A percentile compares a stretch with the other conserved stretches of the same genome.
Conservation (phyloP, 2,888 invertebrate genomes). For the Lydus trimaculatus region DNA sequence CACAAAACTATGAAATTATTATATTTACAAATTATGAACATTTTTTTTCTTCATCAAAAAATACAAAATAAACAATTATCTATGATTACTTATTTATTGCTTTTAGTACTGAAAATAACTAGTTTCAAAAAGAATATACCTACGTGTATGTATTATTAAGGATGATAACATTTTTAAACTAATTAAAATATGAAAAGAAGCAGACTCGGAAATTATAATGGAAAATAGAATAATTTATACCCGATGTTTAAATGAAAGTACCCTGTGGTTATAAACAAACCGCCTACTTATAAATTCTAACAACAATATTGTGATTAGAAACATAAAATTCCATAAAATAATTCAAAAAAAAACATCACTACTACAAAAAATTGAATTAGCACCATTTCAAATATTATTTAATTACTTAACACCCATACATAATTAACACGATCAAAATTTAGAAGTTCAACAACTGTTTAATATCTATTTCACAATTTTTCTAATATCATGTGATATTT, state of each 20-base stretch:
- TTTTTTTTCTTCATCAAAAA: too few species aligned
- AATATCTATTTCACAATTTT: slow-evolving; percentile 20
- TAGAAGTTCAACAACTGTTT: not conserved
- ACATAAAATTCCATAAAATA: too few species aligned
- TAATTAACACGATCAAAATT: not conserved
- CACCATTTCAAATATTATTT: too few species aligned
- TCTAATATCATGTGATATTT: slow-evolving; percentile 28
- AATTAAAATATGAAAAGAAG: not conserved
- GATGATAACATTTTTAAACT: not conserved
- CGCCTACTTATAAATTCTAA: not conserved
- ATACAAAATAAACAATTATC: too few species aligned
- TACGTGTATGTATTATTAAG: not conserved
- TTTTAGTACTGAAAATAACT: too few species aligned
- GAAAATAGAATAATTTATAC: not conserved
- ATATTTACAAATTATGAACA: too few species aligned
- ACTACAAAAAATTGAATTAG: too few species aligned
- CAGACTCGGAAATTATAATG: not conserved
- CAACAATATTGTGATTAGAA: not conserved
- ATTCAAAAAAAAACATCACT: too few species aligned
- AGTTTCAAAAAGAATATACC: too few species aligned
- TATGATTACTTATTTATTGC: too few species aligned
- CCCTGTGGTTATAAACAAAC: not conserved
- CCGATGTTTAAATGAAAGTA: not conserved
- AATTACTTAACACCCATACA: not conserved
- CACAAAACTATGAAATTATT: too few species aligned